These are phyloP conservation scores for Drosophila siamana DNA, from an alignment of 2,888 invertebrate species.

Conservation along the genomic window DNA sequence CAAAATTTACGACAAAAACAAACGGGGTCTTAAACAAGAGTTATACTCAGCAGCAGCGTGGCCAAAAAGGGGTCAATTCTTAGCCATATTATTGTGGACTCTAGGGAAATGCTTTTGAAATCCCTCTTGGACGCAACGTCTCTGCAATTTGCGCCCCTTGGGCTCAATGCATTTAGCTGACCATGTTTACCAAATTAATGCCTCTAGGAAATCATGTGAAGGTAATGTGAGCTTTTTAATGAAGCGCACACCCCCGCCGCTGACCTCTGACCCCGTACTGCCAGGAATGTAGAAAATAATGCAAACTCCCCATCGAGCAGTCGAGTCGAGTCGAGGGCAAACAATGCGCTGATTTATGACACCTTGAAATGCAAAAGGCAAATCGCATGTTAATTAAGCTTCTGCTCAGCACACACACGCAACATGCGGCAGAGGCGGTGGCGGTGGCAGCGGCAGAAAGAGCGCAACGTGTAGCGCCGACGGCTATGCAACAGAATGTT, in stretches of 20 bases:
- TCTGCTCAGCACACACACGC: slow-evolving; percentile 24
- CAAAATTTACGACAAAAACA: slow-evolving; percentile 45
- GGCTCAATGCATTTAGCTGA: slow-evolving; percentile 19
- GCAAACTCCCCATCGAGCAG: too few species aligned
- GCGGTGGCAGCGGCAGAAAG: too few species aligned
- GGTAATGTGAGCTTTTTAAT: slow-evolving; percentile 72
- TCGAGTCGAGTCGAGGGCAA: slow-evolving; percentile 29
- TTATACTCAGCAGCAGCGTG: background rate
- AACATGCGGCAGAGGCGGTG: slow-evolving; percentile 13
- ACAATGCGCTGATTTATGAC: slow-evolving; percentile 74
- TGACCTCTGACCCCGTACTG: background rate
- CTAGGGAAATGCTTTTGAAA: background rate
- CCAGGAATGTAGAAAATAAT: too few species aligned
- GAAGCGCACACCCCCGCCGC: slow-evolving; percentile 18
- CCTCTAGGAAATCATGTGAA: slow-evolving; percentile 73
- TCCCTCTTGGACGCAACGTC: background rate
- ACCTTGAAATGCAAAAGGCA: slow-evolving; percentile 71
- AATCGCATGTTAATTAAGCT: slow-evolving; percentile 79
- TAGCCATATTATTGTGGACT: too few species aligned
- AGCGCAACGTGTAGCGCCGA: background rate
- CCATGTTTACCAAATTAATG: slow-evolving; percentile 60
- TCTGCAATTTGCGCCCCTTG: slow-evolving; percentile 12
- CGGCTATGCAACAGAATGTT: slow-evolving; percentile 38
- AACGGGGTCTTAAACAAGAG: slow-evolving; percentile 1
- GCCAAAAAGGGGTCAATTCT: background rate